Evolutionary conservation across 2,888 invertebrate genomes (phyloP), one percentile per base, ranked within the genome.

Genomic region (Cybosia mesomella): DNA sequence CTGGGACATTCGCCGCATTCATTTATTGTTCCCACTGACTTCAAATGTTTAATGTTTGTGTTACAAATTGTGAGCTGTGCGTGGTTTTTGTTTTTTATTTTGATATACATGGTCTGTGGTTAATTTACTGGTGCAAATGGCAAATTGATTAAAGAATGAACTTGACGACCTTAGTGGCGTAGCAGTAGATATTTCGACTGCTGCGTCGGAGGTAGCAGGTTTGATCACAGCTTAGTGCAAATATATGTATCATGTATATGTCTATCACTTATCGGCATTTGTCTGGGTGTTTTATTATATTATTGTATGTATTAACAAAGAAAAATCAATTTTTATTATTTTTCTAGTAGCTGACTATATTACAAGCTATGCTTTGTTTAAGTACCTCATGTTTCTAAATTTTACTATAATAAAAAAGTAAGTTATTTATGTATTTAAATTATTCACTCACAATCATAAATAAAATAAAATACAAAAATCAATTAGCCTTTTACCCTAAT

Each of bases 1-100:
- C 88, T 93, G 89, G 94, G 92, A 91, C 91, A 89, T 83, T 82
- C 87, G 87, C 79, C 80, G 80, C 74, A 67, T 79, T 81, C 81
- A 80, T 84, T 85, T 75, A 69, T 76, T 77, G 81, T 80, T 81
- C 83, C 81, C 81, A 82, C 79, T 79, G 74, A 73, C 74, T 77
- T 71, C 66, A 71, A 76, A 73, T 70, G 68, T 78, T 82, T 70
- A 76, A 73, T 70, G 68, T 78, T 82, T 70, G 75, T 68, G 72
- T 81, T 79, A 64, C 58, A 71, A 76, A 79, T 70, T 71, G 64
- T 70, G 60, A 68, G 58, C 70, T 68, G 61, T 13, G 24, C 11
- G 36, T 36, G 49, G 15, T 15, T 22, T 49, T 49, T 57, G 21
- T n/a, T 49, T 63, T 58, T 62, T 21, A 22, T 59, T 22, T 24